Conservation (phyloP, 2,113 vertebrate genomes). For the Neodontobutis hainanensis region DNA sequence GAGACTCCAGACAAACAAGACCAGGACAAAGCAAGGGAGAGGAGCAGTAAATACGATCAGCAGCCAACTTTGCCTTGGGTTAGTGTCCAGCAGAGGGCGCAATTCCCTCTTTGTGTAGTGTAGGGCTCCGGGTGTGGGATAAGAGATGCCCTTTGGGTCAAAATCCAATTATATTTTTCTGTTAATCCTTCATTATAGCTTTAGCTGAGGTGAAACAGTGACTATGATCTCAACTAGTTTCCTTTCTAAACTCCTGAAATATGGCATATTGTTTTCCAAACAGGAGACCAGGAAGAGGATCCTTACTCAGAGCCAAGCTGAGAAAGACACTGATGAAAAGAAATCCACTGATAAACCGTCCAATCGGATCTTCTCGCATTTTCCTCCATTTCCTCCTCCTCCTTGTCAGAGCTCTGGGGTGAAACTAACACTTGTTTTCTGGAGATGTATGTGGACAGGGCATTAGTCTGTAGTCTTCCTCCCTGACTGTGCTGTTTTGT, state of each 20-base stretch:
- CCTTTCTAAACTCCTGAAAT: not conserved
- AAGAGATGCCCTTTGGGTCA: too few relatives aligned
- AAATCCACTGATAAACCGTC: conserved; percentile 12
- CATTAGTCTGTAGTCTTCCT: not conserved
- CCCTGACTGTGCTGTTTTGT: not conserved
- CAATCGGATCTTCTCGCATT: conserved; percentile 14
- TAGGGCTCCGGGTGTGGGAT: too few relatives aligned
- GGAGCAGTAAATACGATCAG: conserved; percentile 9
- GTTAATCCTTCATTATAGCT: too few relatives aligned
- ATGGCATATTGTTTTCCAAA: not conserved
- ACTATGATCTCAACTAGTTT: too few relatives aligned
- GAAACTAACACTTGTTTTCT: not conserved
- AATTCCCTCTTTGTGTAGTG: too few relatives aligned
- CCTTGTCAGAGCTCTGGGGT: conserved; percentile 1
- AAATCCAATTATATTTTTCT: too few relatives aligned
- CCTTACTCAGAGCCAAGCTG: not conserved
- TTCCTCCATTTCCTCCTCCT: conserved; percentile 37
- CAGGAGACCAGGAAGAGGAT: conserved; percentile 12
- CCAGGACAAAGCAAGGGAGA: not conserved
- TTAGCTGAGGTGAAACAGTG: too few relatives aligned
- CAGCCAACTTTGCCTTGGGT: conserved; percentile 7
- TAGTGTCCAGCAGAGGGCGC: conserved; percentile 1
- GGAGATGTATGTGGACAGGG: too few relatives aligned
- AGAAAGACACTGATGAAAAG: conserved; percentile 15
- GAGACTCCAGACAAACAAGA: conserved; percentile 1